phyloP scores from a whole-genome alignment of 2,888 invertebrate species.

The Choreutis nemorana region DNA sequence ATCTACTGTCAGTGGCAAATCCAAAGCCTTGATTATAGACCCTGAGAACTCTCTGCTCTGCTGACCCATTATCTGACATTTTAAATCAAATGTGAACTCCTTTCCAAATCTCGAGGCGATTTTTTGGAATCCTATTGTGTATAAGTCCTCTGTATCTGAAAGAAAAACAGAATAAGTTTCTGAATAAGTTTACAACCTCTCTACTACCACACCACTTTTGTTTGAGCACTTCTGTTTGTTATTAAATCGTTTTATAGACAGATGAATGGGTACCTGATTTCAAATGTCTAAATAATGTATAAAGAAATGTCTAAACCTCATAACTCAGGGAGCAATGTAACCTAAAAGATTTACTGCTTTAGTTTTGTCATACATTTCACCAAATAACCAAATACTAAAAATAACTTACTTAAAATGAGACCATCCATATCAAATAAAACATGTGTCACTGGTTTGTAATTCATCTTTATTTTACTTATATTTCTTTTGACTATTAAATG shows the following conservation, averaged over 20 bases:
- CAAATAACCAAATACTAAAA: no score
- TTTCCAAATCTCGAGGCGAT: constrained; percentile 74
- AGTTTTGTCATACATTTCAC: no score
- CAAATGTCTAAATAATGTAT: no score
- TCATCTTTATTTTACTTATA: constrained; percentile 21
- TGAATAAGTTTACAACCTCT: no score
- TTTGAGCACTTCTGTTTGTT: no score
- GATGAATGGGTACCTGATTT: no score
- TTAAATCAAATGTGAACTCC: constrained; percentile 80
- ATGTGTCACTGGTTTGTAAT: constrained; percentile 30
- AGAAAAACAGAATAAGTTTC: constrained; percentile 15
- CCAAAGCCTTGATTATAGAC: constrained; percentile 65
- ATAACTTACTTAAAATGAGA: constrained; percentile 42
- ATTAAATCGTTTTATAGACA: no score
- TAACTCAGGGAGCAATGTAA: no score
- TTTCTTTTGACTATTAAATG: no score
- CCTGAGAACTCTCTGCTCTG: constrained; percentile 69
- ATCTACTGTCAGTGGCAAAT: constrained; percentile 71
- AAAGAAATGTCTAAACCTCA: no score
- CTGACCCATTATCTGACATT: constrained; percentile 77
- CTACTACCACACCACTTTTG: no score
- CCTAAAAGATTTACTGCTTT: no score
- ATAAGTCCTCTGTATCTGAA: constrained; percentile 83
- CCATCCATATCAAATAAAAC: constrained; percentile 59
- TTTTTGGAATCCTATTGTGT: constrained; percentile 75